Evolutionary conservation across 2,888 invertebrate species (phyloP), one percentile per base, ranked within the genome.

Genomic region (Macrostomum cliftonense): DNA sequence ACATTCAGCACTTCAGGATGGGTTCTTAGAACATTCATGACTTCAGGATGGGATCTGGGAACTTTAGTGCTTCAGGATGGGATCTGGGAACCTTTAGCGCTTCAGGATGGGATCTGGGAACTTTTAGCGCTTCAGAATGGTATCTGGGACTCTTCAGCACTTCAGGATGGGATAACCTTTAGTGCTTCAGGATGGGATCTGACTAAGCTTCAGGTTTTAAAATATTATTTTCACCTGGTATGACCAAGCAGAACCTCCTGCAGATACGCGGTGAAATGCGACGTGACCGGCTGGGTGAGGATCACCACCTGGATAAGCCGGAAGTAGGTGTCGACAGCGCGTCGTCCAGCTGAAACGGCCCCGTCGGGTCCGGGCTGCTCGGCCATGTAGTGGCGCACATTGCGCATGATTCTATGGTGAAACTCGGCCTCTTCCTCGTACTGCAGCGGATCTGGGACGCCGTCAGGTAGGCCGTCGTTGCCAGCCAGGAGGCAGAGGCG

Each of bases 251-350:
- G 19, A 12, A 46, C 46, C 45, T 46, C 46, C 16, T 46, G 40
- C n/a, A 46, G 46, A 42, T 19, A 46, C 4, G 39, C 43, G 2
- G 39, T 21, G 45, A 46, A 46, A 45, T 46, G 19, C 4, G n/a
- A n/a, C n/a, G 46, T 20, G 9, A 46, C n/a, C 39, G 45, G 21
- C n/a, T 21, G 28, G 42, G 45, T 45, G n/a, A 45, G 21, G 12
- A 45, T 45, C 17, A 45, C 45, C 20, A 45, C 45, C 17, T 45
- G 45, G 36, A 45, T 45, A n/a, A 45, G 45, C 39, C 45, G 17
- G 38, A 45, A 45, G 17, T 45, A 45, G 28, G 45, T 45, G 39
- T 45, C 45, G 12, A 45, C 21, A 14, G 19, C 17, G 5, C 45
- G 20, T 4, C 37, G n/a, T 11, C 37, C 45, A 17, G 17, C 21